A percentile compares a stretch with the other conserved stretches of the same genome.
Conservation (phyloP, 30 jellyfish, hydroid and myxozoan species). For the Aurelia sp. region DNA sequence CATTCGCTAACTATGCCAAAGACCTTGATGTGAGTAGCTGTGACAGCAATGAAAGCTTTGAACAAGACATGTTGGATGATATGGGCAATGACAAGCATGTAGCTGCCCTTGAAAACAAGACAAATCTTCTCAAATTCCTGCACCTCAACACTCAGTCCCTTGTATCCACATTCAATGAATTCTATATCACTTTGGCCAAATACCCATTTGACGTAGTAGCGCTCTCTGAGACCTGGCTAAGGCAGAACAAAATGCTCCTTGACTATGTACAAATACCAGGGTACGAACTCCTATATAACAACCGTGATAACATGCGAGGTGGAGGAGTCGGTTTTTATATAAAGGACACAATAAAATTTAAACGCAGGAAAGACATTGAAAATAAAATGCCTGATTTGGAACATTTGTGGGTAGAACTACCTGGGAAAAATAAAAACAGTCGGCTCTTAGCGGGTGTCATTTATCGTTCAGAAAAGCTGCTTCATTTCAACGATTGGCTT, state of each 20-base stretch:
- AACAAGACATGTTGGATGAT: constrained; percentile 23
- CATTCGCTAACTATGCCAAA: constrained; percentile 10
- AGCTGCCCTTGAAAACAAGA: neutral
- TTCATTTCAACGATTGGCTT: neutral
- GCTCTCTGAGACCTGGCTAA: constrained; percentile 9
- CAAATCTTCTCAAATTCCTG: constrained; percentile 9
- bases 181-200: constrained; percentile 16
- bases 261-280: constrained; percentile 11
- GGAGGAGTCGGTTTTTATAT: constrained; percentile 28
- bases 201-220: constrained; percentile 7
- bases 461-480: constrained; percentile 20
- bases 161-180: constrained; percentile 15
- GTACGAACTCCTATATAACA: constrained; percentile 8
- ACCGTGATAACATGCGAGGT: constrained; percentile 11
- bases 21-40: constrained; percentile 2
- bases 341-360: constrained; percentile 15
- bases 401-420: constrained; percentile 9
- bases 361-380: constrained; percentile 23
- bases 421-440: constrained; percentile 20
- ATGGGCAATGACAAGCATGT: constrained; percentile 7
- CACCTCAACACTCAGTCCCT: constrained; percentile 20
- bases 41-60: constrained; percentile 9
- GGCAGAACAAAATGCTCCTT: constrained; percentile 29
- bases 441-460: constrained; percentile 29
- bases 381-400: constrained; percentile 12